phyloP scores from a whole-genome alignment of 2,797 vertebrate species.

The Ambastaia sidthimunki region DNA sequence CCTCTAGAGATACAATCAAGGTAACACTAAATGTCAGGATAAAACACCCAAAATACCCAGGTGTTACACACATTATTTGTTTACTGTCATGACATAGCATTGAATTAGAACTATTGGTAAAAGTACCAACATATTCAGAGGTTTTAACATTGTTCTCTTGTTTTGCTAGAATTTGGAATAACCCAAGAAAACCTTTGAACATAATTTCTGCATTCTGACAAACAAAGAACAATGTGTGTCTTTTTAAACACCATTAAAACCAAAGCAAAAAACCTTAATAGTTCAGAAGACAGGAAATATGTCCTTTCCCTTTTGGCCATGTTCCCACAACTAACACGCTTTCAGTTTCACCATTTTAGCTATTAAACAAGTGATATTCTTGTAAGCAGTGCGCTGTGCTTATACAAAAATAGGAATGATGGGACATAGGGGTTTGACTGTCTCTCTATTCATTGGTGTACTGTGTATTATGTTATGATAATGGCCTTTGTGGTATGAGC shows the following conservation, averaged over 20 bases:
- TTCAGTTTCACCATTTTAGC: constrained; percentile 52
- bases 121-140: constrained; percentile 44
- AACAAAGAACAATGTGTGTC: neutral
- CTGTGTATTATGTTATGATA: neutral
- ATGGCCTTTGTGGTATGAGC: constrained; percentile 12
- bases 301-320: constrained; percentile 9
- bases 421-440: neutral
- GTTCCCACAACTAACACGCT: constrained; percentile 8
- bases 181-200: constrained; percentile 38
- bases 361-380: constrained; percentile 49
- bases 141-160: constrained; percentile 20
- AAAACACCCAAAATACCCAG: constrained; percentile 32
- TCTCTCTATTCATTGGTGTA: neutral
- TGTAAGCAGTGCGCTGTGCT: neutral
- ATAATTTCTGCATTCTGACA: constrained; percentile 13
- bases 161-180: constrained; percentile 40
- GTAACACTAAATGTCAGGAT: neutral
- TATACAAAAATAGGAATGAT: constrained; percentile 7
- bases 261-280: neutral
- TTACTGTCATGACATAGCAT: neutral
- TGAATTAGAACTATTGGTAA: constrained; percentile 14
- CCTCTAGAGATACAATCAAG: neutral
- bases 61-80: neutral
- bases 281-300: constrained; percentile 2
- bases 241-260: neutral